Evolutionary conservation across 2,888 invertebrate species (phyloP).

Genomic region (Nezara viridula): DNA sequence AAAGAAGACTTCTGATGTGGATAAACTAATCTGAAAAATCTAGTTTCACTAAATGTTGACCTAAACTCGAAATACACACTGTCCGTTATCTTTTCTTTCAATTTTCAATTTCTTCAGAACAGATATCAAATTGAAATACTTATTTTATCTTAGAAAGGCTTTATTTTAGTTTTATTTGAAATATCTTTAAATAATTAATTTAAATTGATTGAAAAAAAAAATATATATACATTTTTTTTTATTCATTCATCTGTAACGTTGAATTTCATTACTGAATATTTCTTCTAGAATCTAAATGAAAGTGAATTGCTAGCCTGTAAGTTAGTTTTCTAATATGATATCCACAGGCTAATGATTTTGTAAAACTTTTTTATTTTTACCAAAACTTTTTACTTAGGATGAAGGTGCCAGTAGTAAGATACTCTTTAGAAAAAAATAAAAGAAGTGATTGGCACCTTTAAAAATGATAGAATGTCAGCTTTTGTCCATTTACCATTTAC

Average conservation of each 20-base stretch:
- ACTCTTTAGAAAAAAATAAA: no score
- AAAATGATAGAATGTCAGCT: no score
- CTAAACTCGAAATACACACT: conserved; percentile 28
- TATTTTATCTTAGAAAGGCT: neutral
- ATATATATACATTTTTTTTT: neutral
- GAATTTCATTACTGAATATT: neutral
- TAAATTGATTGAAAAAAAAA: neutral
- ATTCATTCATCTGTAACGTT: neutral
- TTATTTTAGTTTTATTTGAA: neutral
- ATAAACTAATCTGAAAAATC: neutral
- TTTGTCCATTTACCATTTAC: no score
- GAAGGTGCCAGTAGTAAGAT: no score
- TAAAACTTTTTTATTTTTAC: no score
- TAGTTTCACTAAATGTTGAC: neutral
- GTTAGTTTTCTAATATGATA: neutral
- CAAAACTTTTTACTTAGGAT: no score
- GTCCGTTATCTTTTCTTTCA: conserved; percentile 31
- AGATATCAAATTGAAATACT: neutral
- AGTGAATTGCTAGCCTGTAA: neutral
- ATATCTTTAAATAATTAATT: neutral
- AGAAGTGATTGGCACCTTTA: no score
- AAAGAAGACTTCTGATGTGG: neutral
- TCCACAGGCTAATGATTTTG: no score
- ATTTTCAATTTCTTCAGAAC: neutral
- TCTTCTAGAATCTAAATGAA: neutral